These are phyloP conservation scores for Megamerina dolium DNA, from an alignment of 2,888 invertebrate genomes.

Conservation along the genomic window DNA sequence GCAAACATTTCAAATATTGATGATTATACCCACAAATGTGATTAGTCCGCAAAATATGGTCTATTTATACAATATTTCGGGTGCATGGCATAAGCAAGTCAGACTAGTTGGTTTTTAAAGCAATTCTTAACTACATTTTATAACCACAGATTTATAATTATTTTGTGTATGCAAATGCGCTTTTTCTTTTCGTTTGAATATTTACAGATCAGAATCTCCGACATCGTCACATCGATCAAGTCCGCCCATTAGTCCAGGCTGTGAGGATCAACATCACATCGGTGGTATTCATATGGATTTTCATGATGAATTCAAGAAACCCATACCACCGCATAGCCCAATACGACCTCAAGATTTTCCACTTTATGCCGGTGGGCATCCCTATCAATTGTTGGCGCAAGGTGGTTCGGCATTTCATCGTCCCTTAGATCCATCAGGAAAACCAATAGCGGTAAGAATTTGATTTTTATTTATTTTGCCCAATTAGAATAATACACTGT, in stretches of 20 bases:
- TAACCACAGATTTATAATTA: too few relatives aligned
- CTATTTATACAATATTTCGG: too few relatives aligned
- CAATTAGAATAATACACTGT: not conserved
- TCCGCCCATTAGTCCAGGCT: slow-evolving; percentile 80
- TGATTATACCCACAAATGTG: too few relatives aligned
- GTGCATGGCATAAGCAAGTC: too few relatives aligned
- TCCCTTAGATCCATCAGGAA: slow-evolving; percentile 51
- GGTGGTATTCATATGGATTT: slow-evolving; percentile 52
- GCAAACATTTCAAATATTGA: too few relatives aligned
- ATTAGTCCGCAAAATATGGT: too few relatives aligned
- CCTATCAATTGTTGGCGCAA: slow-evolving; percentile 52
- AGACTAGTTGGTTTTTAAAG: too few relatives aligned
- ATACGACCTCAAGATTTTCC: slow-evolving; percentile 48
- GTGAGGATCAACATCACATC: slow-evolving; percentile 60
- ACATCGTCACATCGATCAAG: slow-evolving; percentile 64
- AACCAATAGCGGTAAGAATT: slow-evolving; percentile 46
- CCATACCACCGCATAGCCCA: slow-evolving; percentile 48
- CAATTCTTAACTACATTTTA: too few relatives aligned
- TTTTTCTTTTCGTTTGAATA: too few relatives aligned
- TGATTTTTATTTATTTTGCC: not conserved
- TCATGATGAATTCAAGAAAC: slow-evolving; percentile 48
- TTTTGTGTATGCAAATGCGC: too few relatives aligned
- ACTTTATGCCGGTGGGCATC: slow-evolving; percentile 49
- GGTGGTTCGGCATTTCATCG: slow-evolving; percentile 54
- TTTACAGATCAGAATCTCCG: slow-evolving; percentile 49